Evolutionary conservation across 2,113 vertebrate species (phyloP).

Genomic region (Caretta caretta): DNA sequence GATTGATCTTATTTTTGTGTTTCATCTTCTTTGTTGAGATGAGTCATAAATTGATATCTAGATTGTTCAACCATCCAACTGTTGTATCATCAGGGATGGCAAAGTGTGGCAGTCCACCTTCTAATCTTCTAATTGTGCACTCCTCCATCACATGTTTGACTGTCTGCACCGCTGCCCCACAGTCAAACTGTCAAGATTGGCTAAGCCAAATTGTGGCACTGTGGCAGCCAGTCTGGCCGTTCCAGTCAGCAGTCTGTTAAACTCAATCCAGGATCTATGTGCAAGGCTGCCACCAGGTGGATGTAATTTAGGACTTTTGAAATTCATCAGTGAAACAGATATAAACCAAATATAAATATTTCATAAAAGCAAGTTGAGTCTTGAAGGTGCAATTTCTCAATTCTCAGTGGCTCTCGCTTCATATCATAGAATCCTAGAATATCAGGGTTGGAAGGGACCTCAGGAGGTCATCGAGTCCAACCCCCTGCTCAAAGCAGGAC

Average conservation of each 20-base stretch:
- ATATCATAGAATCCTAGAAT: too few relatives aligned
- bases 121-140: neutral
- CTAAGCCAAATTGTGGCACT: neutral
- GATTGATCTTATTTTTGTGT: slow-evolving; percentile 36
- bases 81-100: neutral
- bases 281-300: neutral
- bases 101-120: neutral
- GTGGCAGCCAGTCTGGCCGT: neutral
- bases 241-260: neutral
- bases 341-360: neutral
- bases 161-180: neutral
- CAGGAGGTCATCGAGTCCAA: too few relatives aligned
- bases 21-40: neutral
- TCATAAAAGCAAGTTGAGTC: neutral
- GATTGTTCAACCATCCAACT: neutral
- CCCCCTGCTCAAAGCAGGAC: too few relatives aligned
- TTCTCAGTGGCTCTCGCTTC: neutral
- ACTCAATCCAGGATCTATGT: neutral
- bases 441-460: too few relatives aligned
- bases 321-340: slow-evolving; percentile 57
- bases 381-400: neutral
- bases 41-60: neutral
- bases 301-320: neutral
- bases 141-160: neutral
- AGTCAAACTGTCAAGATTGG: neutral